These are phyloP conservation scores for Caretta caretta DNA, from an alignment of 2,113 vertebrate species.

Conservation along the genomic window DNA sequence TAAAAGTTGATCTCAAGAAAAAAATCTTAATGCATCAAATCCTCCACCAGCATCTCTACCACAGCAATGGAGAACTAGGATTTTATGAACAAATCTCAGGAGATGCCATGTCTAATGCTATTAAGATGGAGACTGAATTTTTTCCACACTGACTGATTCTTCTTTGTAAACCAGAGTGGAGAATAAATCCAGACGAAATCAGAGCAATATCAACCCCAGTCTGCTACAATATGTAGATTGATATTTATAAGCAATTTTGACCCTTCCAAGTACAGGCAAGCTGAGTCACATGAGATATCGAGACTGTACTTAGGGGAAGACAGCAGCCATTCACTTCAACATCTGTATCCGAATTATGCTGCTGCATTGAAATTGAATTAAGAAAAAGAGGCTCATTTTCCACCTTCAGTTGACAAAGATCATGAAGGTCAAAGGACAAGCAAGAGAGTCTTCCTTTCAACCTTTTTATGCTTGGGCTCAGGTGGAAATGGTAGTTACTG, in stretches of 20 bases:
- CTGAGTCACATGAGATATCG: not conserved
- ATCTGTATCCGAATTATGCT: not conserved
- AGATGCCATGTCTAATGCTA: not conserved
- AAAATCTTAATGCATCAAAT: not conserved
- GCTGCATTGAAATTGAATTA: constrained; percentile 28
- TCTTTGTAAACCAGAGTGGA: not conserved
- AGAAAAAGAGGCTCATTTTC: constrained; percentile 8
- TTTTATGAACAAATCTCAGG: not conserved
- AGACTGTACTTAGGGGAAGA: not conserved
- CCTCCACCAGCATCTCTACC: not conserved
- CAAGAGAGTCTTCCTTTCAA: not conserved
- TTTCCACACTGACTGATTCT: not conserved
- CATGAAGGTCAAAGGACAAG: not conserved
- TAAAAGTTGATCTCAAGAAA: not conserved
- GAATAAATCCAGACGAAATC: not conserved
- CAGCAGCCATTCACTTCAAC: constrained; percentile 14
- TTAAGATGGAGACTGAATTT: not conserved
- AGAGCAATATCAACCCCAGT: not conserved
- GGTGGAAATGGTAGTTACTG: not conserved
- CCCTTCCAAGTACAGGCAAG: not conserved
- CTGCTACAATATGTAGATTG: not conserved
- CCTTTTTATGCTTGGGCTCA: not conserved
- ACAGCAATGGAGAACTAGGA: not conserved
- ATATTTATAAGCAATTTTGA: not conserved
- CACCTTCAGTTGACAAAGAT: constrained; percentile 32